phyloP scores from a whole-genome alignment of 1,140 invertebrate genomes.

The Hyphantria cunea region DNA sequence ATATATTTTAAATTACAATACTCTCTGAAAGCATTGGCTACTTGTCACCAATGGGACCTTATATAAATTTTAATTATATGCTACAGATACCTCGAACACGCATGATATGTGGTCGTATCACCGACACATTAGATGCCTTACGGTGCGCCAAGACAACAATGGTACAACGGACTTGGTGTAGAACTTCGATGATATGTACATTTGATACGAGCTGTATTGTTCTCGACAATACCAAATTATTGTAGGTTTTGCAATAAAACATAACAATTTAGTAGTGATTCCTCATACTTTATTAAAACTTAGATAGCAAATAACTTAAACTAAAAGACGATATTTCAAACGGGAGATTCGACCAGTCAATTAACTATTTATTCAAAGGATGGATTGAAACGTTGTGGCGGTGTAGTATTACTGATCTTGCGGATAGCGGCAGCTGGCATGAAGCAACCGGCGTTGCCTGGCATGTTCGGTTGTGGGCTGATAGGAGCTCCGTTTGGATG shows the following conservation, averaged over 20 bases:
- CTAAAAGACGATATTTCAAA: background rate
- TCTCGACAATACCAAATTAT: too few species aligned
- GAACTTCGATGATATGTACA: too few species aligned
- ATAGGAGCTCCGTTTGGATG: conserved; percentile 2
- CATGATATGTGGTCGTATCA: too few species aligned
- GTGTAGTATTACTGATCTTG: conserved; percentile 44
- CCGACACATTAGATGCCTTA: too few species aligned
- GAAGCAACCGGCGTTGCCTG: conserved; percentile 31
- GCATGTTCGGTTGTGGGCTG: conserved; percentile 17
- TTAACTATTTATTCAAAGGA: conserved; percentile 10
- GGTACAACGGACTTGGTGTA: too few species aligned
- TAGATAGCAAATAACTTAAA: conserved; percentile 7
- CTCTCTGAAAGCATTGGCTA: too few species aligned
- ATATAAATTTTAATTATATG: too few species aligned
- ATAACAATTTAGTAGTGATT: background rate
- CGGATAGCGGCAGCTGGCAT: conserved; percentile 44
- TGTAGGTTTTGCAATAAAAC: background rate
- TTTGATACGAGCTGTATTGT: too few species aligned
- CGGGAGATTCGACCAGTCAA: conserved; percentile 12
- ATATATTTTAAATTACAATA: too few species aligned
- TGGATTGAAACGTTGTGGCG: conserved; percentile 27
- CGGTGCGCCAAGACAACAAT: too few species aligned
- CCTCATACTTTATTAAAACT: background rate
- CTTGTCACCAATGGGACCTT: too few species aligned
- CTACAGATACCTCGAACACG: too few species aligned